Evolutionary conservation across 2,797 vertebrate genomes (phyloP).

Genomic region (Mastacembelus armatus): DNA sequence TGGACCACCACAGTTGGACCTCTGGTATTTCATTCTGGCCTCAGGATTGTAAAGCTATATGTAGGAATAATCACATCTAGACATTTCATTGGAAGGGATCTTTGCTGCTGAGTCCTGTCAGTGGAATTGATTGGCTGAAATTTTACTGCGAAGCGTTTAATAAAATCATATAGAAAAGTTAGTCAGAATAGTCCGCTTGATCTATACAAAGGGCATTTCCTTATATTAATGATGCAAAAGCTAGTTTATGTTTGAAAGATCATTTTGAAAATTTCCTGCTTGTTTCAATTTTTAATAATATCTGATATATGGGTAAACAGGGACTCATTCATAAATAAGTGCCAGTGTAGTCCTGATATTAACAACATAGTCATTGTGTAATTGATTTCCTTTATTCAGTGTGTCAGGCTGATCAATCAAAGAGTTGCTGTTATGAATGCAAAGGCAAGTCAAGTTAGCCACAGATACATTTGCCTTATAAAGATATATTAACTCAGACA

Average conservation of each 20-base stretch:
- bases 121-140: slow-evolving; percentile 17
- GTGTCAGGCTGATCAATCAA: slow-evolving; percentile 41
- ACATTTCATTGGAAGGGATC: slow-evolving; percentile 24
- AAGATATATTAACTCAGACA: slow-evolving; percentile 64
- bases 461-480: slow-evolving; percentile 75
- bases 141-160: slow-evolving; percentile 4
- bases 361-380: slow-evolving; percentile 42
- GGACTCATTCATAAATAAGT: slow-evolving; percentile 38
- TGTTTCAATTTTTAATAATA: slow-evolving; percentile 50
- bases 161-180: neutral
- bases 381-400: slow-evolving; percentile 73
- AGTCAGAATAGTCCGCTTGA: neutral
- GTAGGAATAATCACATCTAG: slow-evolving; percentile 44
- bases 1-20: slow-evolving; percentile 70
- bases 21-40: slow-evolving; percentile 69
- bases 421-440: slow-evolving; percentile 53
- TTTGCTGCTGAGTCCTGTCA: slow-evolving; percentile 35
- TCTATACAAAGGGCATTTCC: neutral
- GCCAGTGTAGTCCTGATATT: slow-evolving; percentile 39
- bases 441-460: slow-evolving; percentile 51
- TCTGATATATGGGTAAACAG: slow-evolving; percentile 35
- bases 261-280: slow-evolving; percentile 20
- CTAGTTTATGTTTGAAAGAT: slow-evolving; percentile 17
- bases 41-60: slow-evolving; percentile 33
- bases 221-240: slow-evolving; percentile 10